phyloP scores from a whole-genome alignment of 2,113 vertebrate genomes.

The Opisthocomus hoazin region DNA sequence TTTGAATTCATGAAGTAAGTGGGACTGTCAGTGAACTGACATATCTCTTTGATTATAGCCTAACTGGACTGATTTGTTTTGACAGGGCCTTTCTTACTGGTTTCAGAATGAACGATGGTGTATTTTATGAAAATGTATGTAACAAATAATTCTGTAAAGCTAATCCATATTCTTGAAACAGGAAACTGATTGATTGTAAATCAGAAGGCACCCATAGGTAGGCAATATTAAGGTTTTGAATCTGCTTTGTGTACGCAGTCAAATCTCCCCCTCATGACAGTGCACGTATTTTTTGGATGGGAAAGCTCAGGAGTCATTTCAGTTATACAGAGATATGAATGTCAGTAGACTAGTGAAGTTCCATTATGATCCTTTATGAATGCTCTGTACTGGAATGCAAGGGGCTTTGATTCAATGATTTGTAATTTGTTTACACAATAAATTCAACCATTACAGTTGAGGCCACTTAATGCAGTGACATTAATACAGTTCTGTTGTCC shows the following conservation, averaged over 20 bases:
- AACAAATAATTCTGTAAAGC: not conserved
- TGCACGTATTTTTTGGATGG: not conserved
- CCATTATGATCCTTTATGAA: not conserved
- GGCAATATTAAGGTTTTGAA: not conserved
- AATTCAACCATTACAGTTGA: not conserved
- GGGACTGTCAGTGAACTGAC: not conserved
- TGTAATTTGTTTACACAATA: not conserved
- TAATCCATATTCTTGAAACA: not conserved
- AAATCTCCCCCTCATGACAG: not conserved
- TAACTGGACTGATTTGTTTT: not conserved
- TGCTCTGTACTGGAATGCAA: not conserved
- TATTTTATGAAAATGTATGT: not conserved
- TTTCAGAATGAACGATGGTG: not conserved
- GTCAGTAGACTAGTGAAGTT: not conserved
- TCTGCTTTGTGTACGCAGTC: not conserved
- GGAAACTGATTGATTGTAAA: not conserved
- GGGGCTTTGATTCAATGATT: not conserved
- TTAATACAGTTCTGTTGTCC: not conserved
- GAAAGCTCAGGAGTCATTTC: not conserved
- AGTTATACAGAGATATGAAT: not conserved
- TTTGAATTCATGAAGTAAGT: not conserved
- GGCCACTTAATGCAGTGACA: not conserved
- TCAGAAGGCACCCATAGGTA: not conserved
- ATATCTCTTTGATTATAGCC: accelerated
- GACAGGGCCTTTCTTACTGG: not conserved